Evolutionary conservation across 2,797 vertebrate species (phyloP), one percentile per base, ranked within the genome.

Genomic region (Eremophila alpestris): DNA sequence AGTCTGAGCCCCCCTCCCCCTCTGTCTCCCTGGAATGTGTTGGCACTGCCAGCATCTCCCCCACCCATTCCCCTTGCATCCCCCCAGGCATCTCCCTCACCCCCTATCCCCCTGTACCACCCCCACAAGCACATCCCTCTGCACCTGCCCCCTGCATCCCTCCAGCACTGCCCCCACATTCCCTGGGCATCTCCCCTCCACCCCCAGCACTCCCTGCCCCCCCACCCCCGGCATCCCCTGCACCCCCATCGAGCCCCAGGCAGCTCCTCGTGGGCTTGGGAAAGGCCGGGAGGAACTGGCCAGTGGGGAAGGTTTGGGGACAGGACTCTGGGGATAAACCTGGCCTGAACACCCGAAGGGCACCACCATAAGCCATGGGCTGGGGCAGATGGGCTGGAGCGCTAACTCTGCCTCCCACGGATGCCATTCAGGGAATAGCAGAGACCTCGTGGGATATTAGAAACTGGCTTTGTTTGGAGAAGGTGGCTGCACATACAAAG

Each of bases 391-490:
- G 2, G 45, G 40, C 30, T 41, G 81, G 62, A 69, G 58, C 11
- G 4, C 56, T 84, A 74, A 32, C 52, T 67, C 40, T 68, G 84
- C 79, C 51, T 87, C 90, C 75, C 75, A 69, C 2, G 0, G 78
- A 38, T 3, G 4, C 58, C 63, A 19, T 67, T 73, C 13, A 12
- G 45, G 45, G 49, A 38, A 30, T 1, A 22, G 64, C 78, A 79
- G 63, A 69, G 74, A 82, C 27, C 63, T 94, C 10, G 2, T 36
- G 82, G 76, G 40, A 7, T 45, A 21, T 48, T 2, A 79, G 78
- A 62, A 79, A 73, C 69, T 19, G 16, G 63, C 87, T 95, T 94
- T 94, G 91, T 89, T 55, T 56, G 46, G 84, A 49, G 89, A 58
- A 65, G 54, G 70, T 70, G 2, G 49, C 12, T 1, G 62, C 0